Evolutionary conservation across 2,888 invertebrate genomes (phyloP), one percentile per base, ranked within the genome.

Genomic region (Harpalus rubripes): DNA sequence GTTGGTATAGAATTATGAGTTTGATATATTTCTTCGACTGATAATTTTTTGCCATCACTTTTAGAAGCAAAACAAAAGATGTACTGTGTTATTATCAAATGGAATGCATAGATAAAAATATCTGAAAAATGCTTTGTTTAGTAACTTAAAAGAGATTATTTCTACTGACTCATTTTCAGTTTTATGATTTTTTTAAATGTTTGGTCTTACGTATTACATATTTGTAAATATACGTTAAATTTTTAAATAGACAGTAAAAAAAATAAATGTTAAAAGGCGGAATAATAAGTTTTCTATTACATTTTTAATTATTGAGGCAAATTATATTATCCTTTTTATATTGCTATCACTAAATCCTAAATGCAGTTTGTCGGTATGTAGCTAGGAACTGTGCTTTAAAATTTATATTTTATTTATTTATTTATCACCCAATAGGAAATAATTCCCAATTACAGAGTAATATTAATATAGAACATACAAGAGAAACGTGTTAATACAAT

Each of bases 81-180:
- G 22, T 26, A 61, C 56, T n/a, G 26, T 63, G 22, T 63, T 63
- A 12, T 63, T 63, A 63, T 63, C 63, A 1, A 63, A 12, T 10
- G 63, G 26, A 63, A 63, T 63, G 63, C 2, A 32, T 32, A 63
- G 63, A 63, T 63, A 26, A 63, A 32, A 26, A 63, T 63, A 63
- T 26, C 63, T 63, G 15, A 61, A 63, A 26, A 26, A 63, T 63
- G 22, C 26, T 63, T 63, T 63, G 63, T 63, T 63, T 63, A 22
- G 63, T 63, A 26, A 63, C 22, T 26, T 7, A 26, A 5, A 63
- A 26, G 63, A 18, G 63, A 63, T 63, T 63, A 63, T 63, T 63
- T 61, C 8, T 18, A 18, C 26, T 26, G 26, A 59, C n/a, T 8
- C 18, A 63, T 63, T 63, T 26, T 12, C 15, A 59, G 3, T 59